Base-by-base conservation (phyloP, 2,113 vertebrate genomes). In the Tor tambroides region DNA sequence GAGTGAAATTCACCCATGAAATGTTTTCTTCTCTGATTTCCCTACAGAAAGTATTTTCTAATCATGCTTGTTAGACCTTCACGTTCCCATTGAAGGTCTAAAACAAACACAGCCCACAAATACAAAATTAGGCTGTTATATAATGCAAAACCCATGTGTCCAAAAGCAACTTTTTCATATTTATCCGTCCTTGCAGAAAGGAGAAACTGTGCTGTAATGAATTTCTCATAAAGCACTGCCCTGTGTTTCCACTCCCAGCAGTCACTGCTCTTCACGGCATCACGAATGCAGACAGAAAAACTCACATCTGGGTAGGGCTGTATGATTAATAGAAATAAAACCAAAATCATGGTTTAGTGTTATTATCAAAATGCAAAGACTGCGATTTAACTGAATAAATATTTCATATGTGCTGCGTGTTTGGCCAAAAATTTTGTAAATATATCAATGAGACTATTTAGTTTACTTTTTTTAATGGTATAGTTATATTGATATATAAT, bases 201-300 rank as follows among this genome's bases (percentile, higher is more conserved):
- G 11, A 72, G 26, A 41, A 72, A 49, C n/a, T 51, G 65, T 30
- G n/a, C 21, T 11, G n/a, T 71, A 87, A 79, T 84, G 21, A 43
- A 69, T 67, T 69, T 59, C 43, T 69, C 38, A 32, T 77, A 46
- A 46, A 77, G 54, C 69, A 51, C 23, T 30, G 61, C 21, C 54
- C 54, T 7, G 23, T 51, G 49, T 28, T 63, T 80, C 63, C 41
- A 87, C 38, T 76, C 78, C 21, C 28, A 61, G 28, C 56, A 41
- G 35, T 41, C 77, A 67, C 19, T 51, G 74, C 6, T 35, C 63
- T 38, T 6, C 19, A 63, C 19, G n/a, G 46, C 80, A 84, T 69
- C 38, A 80, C 26, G 81, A 23, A 85, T 23, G 43, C 71, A 77
- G 77, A 83, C 3, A 81, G 21, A 83, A 54, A 75, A 26, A 75